A percentile compares a stretch with the other conserved stretches of the same genome.
Conservation (phyloP, 1,140 invertebrate species). For the Ceratosolen fusciceps region DNA sequence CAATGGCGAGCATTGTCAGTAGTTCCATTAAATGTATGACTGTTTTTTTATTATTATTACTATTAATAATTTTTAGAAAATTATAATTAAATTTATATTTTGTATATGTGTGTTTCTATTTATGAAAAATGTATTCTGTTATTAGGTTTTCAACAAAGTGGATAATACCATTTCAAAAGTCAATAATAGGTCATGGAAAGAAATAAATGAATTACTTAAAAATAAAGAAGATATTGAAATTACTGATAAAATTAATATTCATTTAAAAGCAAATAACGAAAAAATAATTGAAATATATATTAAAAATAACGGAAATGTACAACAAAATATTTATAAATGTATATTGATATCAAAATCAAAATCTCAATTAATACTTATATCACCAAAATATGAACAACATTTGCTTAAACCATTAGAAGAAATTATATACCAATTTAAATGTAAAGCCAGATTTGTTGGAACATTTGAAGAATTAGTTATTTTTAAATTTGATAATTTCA, state of each 20-base stretch:
- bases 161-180: conserved; percentile 7
- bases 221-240: conserved; percentile 68
- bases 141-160: conserved; percentile 22
- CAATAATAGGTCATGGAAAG: conserved; percentile 17
- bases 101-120: background rate
- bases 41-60: background rate
- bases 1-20: conserved; percentile 76
- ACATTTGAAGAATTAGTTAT: conserved; percentile 74
- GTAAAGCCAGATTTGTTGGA: conserved; percentile 73
- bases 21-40: conserved; percentile 62
- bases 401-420: conserved; percentile 60
- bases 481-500: conserved; percentile 74
- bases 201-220: conserved; percentile 53
- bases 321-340: conserved; percentile 52
- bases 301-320: conserved; percentile 62
- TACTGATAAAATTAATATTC: conserved; percentile 62
- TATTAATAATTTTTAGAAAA: no score
- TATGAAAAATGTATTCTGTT: background rate
- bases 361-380: conserved; percentile 64
- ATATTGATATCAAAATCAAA: conserved; percentile 59
- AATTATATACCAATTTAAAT: conserved; percentile 66
- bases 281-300: conserved; percentile 58
- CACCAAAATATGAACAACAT: conserved; percentile 51
- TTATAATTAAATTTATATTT: background rate
- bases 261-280: conserved; percentile 63